phyloP scores from a whole-genome alignment of 2,888 invertebrate species.

The Pachycephus smyrnensis region DNA sequence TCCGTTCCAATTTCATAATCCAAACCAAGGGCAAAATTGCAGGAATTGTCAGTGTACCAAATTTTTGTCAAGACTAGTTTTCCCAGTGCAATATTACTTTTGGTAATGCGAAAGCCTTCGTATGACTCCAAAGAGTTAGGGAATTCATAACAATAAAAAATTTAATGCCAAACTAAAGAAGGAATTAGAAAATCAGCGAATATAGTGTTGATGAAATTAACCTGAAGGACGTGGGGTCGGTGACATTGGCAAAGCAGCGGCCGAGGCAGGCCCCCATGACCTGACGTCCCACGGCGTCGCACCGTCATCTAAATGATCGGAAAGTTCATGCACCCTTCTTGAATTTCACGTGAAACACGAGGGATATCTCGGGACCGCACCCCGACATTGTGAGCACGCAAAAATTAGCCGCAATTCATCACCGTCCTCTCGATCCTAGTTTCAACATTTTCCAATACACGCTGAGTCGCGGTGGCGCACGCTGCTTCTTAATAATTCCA shows the following conservation, averaged over 20 bases:
- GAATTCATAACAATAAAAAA: background rate
- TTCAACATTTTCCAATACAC: too few species aligned
- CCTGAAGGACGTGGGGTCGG: slow-evolving; percentile 56
- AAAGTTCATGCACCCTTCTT: slow-evolving; percentile 1
- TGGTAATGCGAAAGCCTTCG: too few species aligned
- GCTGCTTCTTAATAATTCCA: too few species aligned
- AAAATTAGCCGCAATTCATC: too few species aligned
- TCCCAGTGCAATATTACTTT: too few species aligned
- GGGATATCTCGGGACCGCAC: background rate
- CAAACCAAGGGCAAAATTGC: too few species aligned
- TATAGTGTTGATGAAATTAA: background rate
- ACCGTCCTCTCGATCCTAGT: too few species aligned
- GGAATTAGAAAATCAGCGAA: background rate
- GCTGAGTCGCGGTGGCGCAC: too few species aligned
- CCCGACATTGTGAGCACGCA: background rate
- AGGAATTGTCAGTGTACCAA: too few species aligned
- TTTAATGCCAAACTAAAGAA: background rate
- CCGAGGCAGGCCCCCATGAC: slow-evolving; percentile 70
- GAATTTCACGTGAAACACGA: background rate
- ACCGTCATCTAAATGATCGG: slow-evolving; percentile 49
- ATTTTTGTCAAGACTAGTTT: too few species aligned
- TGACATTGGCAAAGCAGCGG: slow-evolving; percentile 66
- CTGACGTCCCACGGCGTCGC: slow-evolving; percentile 51
- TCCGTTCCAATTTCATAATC: too few species aligned
- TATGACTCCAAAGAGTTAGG: too few species aligned